Evolutionary conservation across 2,113 vertebrate genomes (phyloP).

Genomic region (Enhydra lutris): DNA sequence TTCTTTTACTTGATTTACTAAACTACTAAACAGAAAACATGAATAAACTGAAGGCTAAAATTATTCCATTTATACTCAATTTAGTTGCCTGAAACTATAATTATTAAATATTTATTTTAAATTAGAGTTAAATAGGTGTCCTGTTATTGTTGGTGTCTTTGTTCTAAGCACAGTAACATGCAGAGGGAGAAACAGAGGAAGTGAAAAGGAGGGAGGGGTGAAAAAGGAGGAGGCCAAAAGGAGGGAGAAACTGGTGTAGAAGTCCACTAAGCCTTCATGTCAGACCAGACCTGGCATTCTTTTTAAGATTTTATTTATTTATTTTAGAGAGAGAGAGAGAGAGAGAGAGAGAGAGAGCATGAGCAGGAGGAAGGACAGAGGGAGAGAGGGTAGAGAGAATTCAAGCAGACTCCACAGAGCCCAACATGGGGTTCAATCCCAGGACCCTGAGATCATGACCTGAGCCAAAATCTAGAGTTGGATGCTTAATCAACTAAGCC

Average conservation of each 20-base stretch:
- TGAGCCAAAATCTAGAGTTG: neutral
- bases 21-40: neutral
- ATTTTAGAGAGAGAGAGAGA: neutral
- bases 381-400: neutral
- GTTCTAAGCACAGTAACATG: neutral
- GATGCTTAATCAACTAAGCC: neutral
- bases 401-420: neutral
- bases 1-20: neutral
- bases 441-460: neutral
- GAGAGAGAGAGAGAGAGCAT: neutral
- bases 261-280: neutral
- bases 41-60: neutral
- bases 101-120: neutral
- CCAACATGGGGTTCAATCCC: neutral
- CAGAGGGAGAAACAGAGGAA: neutral
- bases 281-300: neutral
- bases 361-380: neutral
- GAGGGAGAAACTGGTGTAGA: neutral
- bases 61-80: neutral
- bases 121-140: neutral
- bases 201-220: neutral
- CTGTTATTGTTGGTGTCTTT: neutral
- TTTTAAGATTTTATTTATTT: neutral
- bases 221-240: neutral
- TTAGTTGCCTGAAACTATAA: neutral